Percentiles rank a stretch among this genome's conserved stretches.
Evolutionary conservation across 2,797 vertebrate species (phyloP).

Genomic region (Hafferia zeledoni): DNA sequence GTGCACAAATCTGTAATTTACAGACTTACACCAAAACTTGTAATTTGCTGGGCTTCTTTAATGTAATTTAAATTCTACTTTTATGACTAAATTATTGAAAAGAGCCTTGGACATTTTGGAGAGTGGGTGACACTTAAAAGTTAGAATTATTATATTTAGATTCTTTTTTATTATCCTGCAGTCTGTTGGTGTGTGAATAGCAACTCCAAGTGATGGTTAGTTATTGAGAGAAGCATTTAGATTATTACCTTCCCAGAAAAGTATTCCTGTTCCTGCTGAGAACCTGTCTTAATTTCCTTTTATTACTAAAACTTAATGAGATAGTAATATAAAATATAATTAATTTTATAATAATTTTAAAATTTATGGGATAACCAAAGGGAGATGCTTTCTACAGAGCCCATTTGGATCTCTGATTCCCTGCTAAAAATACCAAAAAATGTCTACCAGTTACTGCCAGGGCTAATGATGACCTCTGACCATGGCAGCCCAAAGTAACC

Average conservation of each 20-base stretch:
- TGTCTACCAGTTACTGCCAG: background rate
- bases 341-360: background rate
- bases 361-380: background rate
- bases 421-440: background rate
- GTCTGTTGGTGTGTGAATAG: background rate
- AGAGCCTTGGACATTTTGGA: background rate
- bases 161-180: background rate
- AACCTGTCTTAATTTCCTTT: background rate
- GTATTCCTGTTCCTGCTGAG: background rate
- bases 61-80: background rate
- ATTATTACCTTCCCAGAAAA: constrained; percentile 3
- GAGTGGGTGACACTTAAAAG: background rate
- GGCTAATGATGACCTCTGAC: background rate
- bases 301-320: background rate
- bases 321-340: background rate
- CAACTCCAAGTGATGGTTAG: background rate
- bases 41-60: background rate
- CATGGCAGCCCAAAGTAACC: background rate
- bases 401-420: background rate
- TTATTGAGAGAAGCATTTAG: background rate
- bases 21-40: background rate
- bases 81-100: background rate
- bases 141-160: background rate
- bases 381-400: background rate
- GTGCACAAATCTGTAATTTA: background rate